Evolutionary conservation across 2,113 vertebrate species (phyloP).

Genomic region (Sphaerodactylus townsendi): DNA sequence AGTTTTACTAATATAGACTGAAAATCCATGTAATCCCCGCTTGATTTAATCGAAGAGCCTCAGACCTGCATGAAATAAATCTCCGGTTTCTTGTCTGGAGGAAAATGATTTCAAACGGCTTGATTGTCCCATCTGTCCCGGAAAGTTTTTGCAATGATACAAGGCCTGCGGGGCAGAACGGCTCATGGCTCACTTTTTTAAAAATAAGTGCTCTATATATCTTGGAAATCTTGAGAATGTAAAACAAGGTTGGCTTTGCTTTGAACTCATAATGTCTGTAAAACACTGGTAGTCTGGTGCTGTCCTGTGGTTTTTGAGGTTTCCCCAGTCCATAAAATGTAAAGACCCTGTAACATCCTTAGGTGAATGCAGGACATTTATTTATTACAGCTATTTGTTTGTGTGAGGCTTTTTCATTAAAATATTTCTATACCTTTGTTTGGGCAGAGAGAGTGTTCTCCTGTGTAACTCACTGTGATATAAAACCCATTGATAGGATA

Average conservation of each 20-base stretch:
- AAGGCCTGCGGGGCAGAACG: background rate
- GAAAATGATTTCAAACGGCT: conserved; percentile 46
- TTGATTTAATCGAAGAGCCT: conserved; percentile 47
- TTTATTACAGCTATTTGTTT: background rate
- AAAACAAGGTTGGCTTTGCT: conserved; percentile 2
- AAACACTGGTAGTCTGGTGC: background rate
- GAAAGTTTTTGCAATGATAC: conserved; percentile 19
- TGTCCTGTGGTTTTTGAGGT: background rate
- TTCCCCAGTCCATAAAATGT: background rate
- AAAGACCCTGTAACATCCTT: background rate
- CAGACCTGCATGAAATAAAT: conserved; percentile 39
- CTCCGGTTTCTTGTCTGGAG: conserved; percentile 27
- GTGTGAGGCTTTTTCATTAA: background rate
- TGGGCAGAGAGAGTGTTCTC: no score
- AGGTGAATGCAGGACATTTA: background rate
- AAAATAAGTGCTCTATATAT: conserved; percentile 5
- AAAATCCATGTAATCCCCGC: conserved; percentile 52
- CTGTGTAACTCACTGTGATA: no score
- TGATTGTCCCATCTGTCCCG: conserved; percentile 32
- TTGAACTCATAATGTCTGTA: background rate
- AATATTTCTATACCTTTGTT: no score
- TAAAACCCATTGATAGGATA: no score
- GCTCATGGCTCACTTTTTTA: conserved; percentile 11
- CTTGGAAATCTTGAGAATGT: background rate
- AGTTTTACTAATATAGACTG: conserved; percentile 39